Evolutionary conservation across 1,140 invertebrate species (phyloP), one percentile per base, ranked within the genome.

Genomic region (Drosophila sulfurigaster): DNA sequence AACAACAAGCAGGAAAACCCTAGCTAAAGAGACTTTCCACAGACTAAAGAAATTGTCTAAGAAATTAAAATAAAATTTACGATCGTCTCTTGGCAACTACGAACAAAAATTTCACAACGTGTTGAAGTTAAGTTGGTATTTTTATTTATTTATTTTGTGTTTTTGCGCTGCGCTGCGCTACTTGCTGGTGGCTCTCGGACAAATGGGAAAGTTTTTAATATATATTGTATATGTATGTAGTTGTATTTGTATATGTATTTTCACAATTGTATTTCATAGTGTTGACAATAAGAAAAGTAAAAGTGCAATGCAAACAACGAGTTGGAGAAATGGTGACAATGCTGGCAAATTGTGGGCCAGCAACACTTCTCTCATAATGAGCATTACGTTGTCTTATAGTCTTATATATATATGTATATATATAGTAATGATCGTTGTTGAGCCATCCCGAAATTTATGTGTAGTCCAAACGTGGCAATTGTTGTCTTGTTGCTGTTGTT

Each of bases 11-110:
- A 57, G 43, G 56, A 79, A 66, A 75, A 38, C 20, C 20, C 20
- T 25, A 25, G 20, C 20, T 25, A 4, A 25, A 25, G 3, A 25
- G 0, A 25, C 20, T 25, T 25, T 25, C 20, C 20, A 25, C 3
- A 25, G 20, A 25, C 20, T 25, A 49, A 60, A 71, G 60, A 64
- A 75, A 75, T 75, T 58, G 72, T 69, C 46, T 48, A 64, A 70
- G 73, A 83, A 85, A 85, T 83, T 80, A 85, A 81, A 83, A 83
- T 70, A 74, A 80, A 85, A 85, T 83, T 83, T 83, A 85, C 79
- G 81, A 78, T 25, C 41, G 60, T 63, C 45, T 25, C 20, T 25
- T 25, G 20, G 20, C 20, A 25, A 25, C 20, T 60, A 65, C n/a
- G 11, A 49, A 69, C 16, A 25, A 79, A 59, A 57, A 83, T 69